Evolutionary conservation across 2,888 invertebrate species (phyloP).

Genomic region (Pterobdella sp.): DNA sequence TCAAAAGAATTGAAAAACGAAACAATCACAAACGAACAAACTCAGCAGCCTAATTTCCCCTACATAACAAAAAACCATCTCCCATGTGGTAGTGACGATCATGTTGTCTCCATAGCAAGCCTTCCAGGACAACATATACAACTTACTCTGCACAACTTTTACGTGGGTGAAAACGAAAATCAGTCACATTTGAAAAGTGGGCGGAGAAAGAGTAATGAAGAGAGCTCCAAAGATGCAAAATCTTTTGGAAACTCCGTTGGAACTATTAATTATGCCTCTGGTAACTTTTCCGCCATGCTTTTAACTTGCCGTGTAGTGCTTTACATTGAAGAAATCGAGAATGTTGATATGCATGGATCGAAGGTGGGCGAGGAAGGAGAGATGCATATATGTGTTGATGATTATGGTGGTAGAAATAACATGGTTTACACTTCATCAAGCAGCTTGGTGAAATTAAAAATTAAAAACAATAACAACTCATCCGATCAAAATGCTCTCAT

Average conservation of each 20-base stretch:
- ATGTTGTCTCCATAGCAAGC: background rate
- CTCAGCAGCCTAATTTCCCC: background rate
- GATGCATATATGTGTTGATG: background rate
- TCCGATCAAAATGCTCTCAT: no score
- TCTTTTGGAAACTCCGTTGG: no score
- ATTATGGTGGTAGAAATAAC: background rate
- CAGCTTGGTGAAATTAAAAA: background rate
- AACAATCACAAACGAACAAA: background rate
- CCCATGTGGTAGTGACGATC: background rate
- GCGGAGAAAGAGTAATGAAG: no score
- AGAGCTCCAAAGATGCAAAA: no score
- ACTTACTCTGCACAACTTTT: background rate
- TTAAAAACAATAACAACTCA: background rate
- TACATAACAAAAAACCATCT: background rate
- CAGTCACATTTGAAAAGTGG: no score
- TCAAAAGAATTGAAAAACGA: background rate
- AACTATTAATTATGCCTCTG: no score
- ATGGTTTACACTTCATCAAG: conserved; percentile 1
- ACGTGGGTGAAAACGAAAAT: background rate
- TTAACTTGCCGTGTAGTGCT: no score
- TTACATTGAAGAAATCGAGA: background rate
- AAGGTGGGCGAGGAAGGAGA: background rate
- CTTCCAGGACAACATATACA: background rate
- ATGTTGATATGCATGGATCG: background rate
- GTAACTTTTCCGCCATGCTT: no score